Conservation (phyloP, 2,888 invertebrate species). For the Listrodromus nycthemerus region DNA sequence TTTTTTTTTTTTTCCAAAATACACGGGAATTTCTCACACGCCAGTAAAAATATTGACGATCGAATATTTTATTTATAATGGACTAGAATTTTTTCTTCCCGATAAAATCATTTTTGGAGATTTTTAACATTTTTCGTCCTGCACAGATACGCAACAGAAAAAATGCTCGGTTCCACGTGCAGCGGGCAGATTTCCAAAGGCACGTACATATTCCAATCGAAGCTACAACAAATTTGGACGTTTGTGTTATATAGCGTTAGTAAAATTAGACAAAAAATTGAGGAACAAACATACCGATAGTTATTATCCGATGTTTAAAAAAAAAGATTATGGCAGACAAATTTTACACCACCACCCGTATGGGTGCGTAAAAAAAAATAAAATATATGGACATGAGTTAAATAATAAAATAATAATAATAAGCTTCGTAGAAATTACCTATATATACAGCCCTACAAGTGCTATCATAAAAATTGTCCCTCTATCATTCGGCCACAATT, state of each 20-base stretch:
- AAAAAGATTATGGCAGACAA: conserved; percentile 8
- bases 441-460: conserved; percentile 80
- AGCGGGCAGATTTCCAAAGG: neutral
- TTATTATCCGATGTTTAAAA: conserved; percentile 23
- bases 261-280: neutral
- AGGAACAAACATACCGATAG: conserved; percentile 20
- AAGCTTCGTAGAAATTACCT: conserved; percentile 82
- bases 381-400: conserved; percentile 17
- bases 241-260: neutral
- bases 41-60: neutral
- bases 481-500: conserved; percentile 81
- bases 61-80: neutral
- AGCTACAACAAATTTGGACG: neutral
- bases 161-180: neutral
- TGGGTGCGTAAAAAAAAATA: conserved; percentile 22
- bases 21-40: neutral
- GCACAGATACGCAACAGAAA: neutral
- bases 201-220: neutral
- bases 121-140: neutral
- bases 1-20: neutral
- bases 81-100: neutral
- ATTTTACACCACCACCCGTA: conserved; percentile 32
- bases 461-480: conserved; percentile 79
- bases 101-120: neutral
- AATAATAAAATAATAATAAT: conserved; percentile 70